These are phyloP conservation scores for Tapirus terrestris DNA, from an alignment of 2,113 vertebrate species.

Conservation along the genomic window DNA sequence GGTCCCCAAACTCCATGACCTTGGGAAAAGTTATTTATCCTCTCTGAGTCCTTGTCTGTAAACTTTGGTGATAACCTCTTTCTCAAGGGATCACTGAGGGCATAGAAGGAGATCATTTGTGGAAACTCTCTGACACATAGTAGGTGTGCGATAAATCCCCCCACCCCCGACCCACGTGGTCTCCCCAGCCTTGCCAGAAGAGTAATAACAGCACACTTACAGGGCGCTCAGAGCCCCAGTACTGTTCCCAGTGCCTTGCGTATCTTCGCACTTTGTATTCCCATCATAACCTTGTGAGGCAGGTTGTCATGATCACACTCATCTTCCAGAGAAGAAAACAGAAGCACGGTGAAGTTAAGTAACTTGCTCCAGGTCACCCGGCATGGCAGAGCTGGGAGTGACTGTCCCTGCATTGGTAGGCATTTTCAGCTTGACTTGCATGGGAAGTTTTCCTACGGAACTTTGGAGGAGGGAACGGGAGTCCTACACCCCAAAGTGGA, in stretches of 20 bases:
- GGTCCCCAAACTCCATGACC: background rate
- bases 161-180: background rate
- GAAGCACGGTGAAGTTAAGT: background rate
- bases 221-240: rapidly evolving
- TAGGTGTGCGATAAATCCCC: background rate
- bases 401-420: background rate
- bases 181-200: background rate
- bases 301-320: background rate
- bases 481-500: background rate
- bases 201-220: rapidly evolving
- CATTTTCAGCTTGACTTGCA: background rate
- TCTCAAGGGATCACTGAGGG: background rate
- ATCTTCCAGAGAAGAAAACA: background rate
- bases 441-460: background rate
- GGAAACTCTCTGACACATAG: background rate
- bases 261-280: background rate
- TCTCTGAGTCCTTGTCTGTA: background rate
- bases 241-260: too few relatives aligned
- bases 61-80: background rate
- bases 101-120: background rate
- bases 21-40: background rate
- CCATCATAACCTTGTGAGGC: background rate
- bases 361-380: background rate
- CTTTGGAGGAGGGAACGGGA: background rate
- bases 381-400: background rate